Conservation (phyloP, 1,140 invertebrate species). For the Scaptomyza pallida region DNA sequence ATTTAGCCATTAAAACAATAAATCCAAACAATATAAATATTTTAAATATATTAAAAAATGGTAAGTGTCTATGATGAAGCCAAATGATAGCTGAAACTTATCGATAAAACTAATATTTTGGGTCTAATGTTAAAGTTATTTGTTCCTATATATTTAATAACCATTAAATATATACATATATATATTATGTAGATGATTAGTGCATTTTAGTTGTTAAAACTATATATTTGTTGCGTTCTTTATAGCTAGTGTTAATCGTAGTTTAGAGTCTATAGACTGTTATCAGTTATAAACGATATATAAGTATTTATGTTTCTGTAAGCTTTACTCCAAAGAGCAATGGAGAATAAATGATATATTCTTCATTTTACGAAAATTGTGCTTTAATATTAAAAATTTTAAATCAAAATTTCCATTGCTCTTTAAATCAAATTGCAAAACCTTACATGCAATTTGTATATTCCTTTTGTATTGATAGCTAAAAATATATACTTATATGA, state of each 20-base stretch:
- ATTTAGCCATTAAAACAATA: conserved; percentile 20
- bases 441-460: not conserved
- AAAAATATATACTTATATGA: not conserved
- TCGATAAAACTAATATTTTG: not conserved
- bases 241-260: conserved; percentile 11
- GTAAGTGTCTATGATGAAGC: conserved; percentile 36
- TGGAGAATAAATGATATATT: too few relatives aligned
- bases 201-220: conserved; percentile 60
- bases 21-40: conserved; percentile 2
- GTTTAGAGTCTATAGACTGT: conserved; percentile 23
- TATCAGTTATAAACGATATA: not conserved
- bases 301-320: not conserved
- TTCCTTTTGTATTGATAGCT: conserved; percentile 11
- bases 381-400: not conserved
- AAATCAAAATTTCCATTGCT: conserved; percentile 14
- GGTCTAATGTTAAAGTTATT: conserved; percentile 35
- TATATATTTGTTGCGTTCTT: conserved; percentile 6
- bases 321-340: conserved; percentile 1
- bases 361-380: not conserved
- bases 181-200: conserved; percentile 57
- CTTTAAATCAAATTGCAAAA: not conserved
- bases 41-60: conserved; percentile 21
- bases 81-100: conserved; percentile 10
- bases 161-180: conserved; percentile 17
- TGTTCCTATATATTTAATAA: conserved; percentile 18